phyloP scores from a whole-genome alignment of 2,797 vertebrate species.

The Helostoma temminkii region DNA sequence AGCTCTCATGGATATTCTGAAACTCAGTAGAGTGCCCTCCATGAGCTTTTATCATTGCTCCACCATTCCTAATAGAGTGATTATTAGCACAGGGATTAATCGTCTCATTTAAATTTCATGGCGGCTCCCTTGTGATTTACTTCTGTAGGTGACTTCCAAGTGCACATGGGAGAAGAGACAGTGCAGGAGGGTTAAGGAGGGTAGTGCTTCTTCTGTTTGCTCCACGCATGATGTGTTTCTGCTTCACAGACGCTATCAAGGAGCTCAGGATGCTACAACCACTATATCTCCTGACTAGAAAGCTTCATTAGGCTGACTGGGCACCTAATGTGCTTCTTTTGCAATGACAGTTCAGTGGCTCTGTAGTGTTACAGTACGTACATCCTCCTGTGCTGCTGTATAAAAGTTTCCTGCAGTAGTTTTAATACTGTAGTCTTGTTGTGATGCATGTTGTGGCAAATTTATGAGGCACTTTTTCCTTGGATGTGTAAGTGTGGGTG shows the following conservation, averaged over 20 bases:
- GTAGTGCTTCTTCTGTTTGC: conserved; percentile 10
- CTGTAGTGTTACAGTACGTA: conserved; percentile 7
- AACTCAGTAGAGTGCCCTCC: conserved; percentile 26
- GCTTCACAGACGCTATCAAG: conserved; percentile 61
- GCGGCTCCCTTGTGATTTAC: conserved; percentile 56
- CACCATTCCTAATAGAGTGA: conserved; percentile 61
- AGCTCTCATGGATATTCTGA: conserved; percentile 27
- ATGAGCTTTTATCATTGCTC: conserved; percentile 59
- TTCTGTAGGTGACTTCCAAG: conserved; percentile 52
- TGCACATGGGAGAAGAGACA: conserved; percentile 36
- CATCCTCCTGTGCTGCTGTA: background rate
- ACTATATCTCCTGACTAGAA: conserved; percentile 37
- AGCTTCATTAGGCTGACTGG: conserved; percentile 56
- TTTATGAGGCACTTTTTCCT: conserved; percentile 71
- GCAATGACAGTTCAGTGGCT: conserved; percentile 14
- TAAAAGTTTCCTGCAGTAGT: conserved; percentile 24
- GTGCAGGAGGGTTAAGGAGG: conserved; percentile 34
- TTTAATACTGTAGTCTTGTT: conserved; percentile 45
- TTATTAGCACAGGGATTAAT: conserved; percentile 76
- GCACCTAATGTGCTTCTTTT: conserved; percentile 13
- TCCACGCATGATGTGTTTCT: conserved; percentile 41
- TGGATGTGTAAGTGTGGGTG: conserved; percentile 36
- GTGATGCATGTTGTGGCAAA: conserved; percentile 55
- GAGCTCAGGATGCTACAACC: conserved; percentile 39
- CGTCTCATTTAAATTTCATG: conserved; percentile 69